A percentile compares a stretch with the other conserved stretches of the same genome.
These are phyloP conservation scores for Leucoma salicis DNA, from an alignment of 2,888 invertebrate species.

Conservation along the genomic window DNA sequence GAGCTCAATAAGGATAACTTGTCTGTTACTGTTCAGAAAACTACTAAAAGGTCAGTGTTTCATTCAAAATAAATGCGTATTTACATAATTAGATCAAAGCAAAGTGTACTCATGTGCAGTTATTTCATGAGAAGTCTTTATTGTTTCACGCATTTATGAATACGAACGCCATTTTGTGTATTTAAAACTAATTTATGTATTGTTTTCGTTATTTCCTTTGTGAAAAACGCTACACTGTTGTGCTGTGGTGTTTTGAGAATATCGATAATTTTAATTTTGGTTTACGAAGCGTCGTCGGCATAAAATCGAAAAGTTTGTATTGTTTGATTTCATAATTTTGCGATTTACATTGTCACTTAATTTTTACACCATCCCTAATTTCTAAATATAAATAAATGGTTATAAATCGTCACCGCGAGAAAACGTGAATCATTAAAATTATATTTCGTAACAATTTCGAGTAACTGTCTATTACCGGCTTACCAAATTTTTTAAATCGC, in stretches of 20 bases:
- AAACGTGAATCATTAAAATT: slow-evolving; percentile 10
- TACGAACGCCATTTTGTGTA: slow-evolving; percentile 70
- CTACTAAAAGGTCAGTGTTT: slow-evolving; percentile 56
- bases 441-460: slow-evolving; percentile 4
- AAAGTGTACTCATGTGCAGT: slow-evolving; percentile 69
- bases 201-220: slow-evolving; percentile 1
- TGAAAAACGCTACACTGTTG: slow-evolving; percentile 9
- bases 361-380: not conserved
- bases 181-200: slow-evolving; percentile 17
- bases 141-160: slow-evolving; percentile 63
- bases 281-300: slow-evolving; percentile 30
- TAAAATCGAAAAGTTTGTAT: slow-evolving; percentile 25
- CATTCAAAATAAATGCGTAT: slow-evolving; percentile 60
- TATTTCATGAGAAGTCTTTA: slow-evolving; percentile 68
- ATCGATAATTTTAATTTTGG: slow-evolving; percentile 24
- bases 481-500: not conserved
- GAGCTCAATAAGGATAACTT: slow-evolving; percentile 31
- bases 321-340: not conserved
- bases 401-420: not conserved
- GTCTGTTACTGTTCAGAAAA: slow-evolving; percentile 33
- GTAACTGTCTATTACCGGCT: slow-evolving; percentile 2
- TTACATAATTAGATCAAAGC: slow-evolving; percentile 62
- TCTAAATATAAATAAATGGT: not conserved
- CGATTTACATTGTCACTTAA: not conserved
- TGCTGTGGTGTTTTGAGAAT: slow-evolving; percentile 23